Base-by-base conservation (phyloP, 2,113 vertebrate genomes). In the Pelobates fuscus region DNA sequence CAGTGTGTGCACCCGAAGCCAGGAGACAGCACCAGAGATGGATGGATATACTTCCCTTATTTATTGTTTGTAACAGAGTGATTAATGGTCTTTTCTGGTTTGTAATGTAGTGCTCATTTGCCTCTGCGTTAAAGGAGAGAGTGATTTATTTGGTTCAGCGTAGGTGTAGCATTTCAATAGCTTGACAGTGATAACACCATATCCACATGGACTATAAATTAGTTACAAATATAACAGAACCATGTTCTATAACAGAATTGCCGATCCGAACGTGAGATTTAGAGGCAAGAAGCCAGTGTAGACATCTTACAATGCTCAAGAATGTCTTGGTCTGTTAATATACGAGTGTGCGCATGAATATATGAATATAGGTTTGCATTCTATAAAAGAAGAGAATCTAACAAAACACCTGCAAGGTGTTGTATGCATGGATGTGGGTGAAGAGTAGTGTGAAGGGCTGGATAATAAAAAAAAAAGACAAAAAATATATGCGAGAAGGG, bases 141-240 rank as follows among this genome's bases (percentile, higher is more conserved):
- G 41, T 80, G 29, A 55, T 77, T 71, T 30, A 61, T 67, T 23
- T 69, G 61, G n/a, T 71, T 8, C 29, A 71, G 43, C 32, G 59
- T 69, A 78, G 57, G 70, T 70, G 49, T 80, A 70, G 72, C 37
- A 14, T 80, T 80, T 77, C 37, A 66, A 46, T 80, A 1, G 67
- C 26, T 55, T 80, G 77, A 70, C 57, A 26, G 23, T 52, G 44
- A 69, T 67, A 81, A 71, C 54, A 37, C 77, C 77, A 20, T 70
- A 57, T 21, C 4, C 1, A 54, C 70, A 57, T 78, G 71, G 68
- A 76, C 72, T 76, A 67, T 67, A 49, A 76, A 76, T 76, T 76
- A 76, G 72, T 52, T 12, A 43, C 24, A 24, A 23, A 65, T 57
- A 64, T 15, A 59, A 58, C 18, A 6, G 18, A 58, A 52, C 24